Evolutionary conservation across 2,888 invertebrate genomes (phyloP).

Genomic region (Subacronicta megacephala): DNA sequence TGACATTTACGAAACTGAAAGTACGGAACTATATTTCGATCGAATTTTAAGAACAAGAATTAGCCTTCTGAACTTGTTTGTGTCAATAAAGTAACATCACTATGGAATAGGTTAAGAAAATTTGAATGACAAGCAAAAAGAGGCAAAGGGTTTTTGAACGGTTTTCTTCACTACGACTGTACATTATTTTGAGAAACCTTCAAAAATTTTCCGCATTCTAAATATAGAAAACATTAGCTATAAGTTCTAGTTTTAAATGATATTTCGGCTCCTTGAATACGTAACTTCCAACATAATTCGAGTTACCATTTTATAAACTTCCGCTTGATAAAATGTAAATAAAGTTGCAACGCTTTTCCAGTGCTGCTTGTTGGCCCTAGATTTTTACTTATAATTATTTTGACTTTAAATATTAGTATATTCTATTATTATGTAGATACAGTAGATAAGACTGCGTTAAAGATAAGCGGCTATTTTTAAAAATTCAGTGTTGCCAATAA

Average conservation of each 20-base stretch:
- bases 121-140: conserved; percentile 84
- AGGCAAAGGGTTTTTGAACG: conserved; percentile 86
- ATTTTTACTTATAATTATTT: conserved; percentile 40
- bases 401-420: conserved; percentile 43
- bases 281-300: conserved; percentile 81
- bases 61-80: conserved; percentile 33
- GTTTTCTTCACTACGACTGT: conserved; percentile 80
- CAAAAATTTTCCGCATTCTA: conserved; percentile 75
- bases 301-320: conserved; percentile 83
- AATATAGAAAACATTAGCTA: conserved; percentile 66
- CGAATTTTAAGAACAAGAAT: no score
- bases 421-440: conserved; percentile 57
- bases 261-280: conserved; percentile 68
- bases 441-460: conserved; percentile 68
- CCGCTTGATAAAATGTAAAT: conserved; percentile 80
- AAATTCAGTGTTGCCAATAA: conserved; percentile 78
- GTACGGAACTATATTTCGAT: no score
- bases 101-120: conserved; percentile 66
- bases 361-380: conserved; percentile 54
- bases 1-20: no score
- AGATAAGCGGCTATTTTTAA: conserved; percentile 55
- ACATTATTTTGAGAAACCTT: conserved; percentile 83
- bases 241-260: conserved; percentile 60
- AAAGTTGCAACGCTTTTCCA: conserved; percentile 68
- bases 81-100: conserved; percentile 65